Evolutionary conservation across 2,888 invertebrate genomes (phyloP).

Genomic region (Drosophila siamana): DNA sequence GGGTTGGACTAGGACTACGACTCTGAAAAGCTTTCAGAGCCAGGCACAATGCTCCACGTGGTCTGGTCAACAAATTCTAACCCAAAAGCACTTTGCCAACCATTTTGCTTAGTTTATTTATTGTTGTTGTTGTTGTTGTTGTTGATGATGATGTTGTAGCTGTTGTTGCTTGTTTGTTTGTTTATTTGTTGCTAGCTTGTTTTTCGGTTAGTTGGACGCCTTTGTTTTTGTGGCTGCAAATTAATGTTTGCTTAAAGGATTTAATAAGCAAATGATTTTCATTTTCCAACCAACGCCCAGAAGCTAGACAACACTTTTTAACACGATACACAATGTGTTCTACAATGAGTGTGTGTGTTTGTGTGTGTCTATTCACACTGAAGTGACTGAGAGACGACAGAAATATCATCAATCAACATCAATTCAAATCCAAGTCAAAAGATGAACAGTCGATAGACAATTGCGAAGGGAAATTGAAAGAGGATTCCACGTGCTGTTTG

Average conservation of each 20-base stretch:
- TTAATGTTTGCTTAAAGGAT: conserved; percentile 78
- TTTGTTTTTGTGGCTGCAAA: conserved; percentile 70
- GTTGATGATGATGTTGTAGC: conserved; percentile 19
- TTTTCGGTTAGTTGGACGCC: conserved; percentile 57
- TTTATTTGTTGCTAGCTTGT: conserved; percentile 42
- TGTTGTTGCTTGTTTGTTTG: conserved; percentile 36
- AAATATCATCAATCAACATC: conserved; percentile 72
- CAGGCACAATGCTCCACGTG: conserved; percentile 26
- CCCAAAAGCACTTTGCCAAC: conserved; percentile 69
- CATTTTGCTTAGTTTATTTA: conserved; percentile 24
- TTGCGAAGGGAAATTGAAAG: conserved; percentile 51
- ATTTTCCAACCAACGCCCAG: conserved; percentile 45
- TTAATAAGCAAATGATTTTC: conserved; percentile 81
- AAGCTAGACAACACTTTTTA: conserved; percentile 15
- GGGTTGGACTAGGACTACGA: not conserved
- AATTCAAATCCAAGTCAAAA: conserved; percentile 66
- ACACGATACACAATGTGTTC: not conserved
- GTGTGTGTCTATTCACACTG: conserved; percentile 1
- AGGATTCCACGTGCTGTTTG: conserved; percentile 5
- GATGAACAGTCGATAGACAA: conserved; percentile 59
- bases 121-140: conserved; percentile 24
- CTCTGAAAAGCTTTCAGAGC: conserved; percentile 25
- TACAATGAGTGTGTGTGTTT: conserved; percentile 6
- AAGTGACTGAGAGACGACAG: conserved; percentile 16
- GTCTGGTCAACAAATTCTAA: conserved; percentile 37